Evolutionary conservation across 2,797 vertebrate genomes (phyloP).

Genomic region (Acrossocheilus wenchowensis): DNA sequence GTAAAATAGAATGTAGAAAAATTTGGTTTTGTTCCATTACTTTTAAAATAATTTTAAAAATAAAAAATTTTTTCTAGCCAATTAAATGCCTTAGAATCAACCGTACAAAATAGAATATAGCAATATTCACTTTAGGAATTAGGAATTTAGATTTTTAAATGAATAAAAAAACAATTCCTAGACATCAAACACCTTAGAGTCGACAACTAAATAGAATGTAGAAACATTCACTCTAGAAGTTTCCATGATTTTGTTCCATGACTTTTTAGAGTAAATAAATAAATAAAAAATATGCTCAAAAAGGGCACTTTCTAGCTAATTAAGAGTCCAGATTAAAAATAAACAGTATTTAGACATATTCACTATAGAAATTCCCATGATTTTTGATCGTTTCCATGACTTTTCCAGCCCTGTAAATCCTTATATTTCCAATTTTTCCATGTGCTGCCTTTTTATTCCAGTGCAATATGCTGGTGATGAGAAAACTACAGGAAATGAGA

Average conservation of each 20-base stretch:
- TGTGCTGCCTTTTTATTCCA: not conserved
- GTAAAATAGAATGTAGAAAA: not conserved
- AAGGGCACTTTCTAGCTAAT: not conserved
- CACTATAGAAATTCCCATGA: not conserved
- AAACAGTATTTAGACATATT: not conserved
- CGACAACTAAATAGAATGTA: not conserved
- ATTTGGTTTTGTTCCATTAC: too few species aligned
- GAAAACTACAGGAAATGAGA: conserved; percentile 50
- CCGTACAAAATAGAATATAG: not conserved
- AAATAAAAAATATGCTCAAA: not conserved
- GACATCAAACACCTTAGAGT: not conserved
- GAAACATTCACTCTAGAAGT: not conserved
- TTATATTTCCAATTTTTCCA: not conserved
- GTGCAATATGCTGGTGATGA: too few species aligned
- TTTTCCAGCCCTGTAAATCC: not conserved
- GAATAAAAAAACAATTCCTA: not conserved
- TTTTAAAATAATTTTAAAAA: too few species aligned
- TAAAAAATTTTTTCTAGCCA: too few species aligned
- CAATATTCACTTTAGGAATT: not conserved
- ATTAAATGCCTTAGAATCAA: not conserved
- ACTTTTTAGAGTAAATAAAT: not conserved
- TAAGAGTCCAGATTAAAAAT: not conserved
- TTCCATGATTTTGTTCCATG: not conserved
- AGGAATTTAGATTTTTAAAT: not conserved
- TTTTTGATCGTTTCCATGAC: not conserved